Evolutionary conservation across 2,888 invertebrate species (phyloP), one percentile per base, ranked within the genome.

Genomic region (Dolomedes plantarius): DNA sequence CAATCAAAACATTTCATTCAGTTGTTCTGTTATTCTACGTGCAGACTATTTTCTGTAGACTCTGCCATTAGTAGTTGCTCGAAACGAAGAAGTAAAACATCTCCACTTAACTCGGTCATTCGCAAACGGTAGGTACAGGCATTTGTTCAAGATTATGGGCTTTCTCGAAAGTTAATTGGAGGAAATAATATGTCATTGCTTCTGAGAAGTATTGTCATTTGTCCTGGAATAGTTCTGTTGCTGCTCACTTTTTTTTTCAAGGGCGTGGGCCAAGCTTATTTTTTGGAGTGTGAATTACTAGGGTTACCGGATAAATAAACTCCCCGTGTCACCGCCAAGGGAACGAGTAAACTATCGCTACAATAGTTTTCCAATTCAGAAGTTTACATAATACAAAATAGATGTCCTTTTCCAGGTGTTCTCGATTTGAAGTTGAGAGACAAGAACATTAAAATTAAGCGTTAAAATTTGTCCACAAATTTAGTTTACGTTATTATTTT

Each of bases 151-250:
- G 77, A 85, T 77, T 77, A 85, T 73, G 77, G 77, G 77, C 68
- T 73, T 85, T 83, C 77, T 28, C 46, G 73, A 67, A 36, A 77
- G 83, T 85, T 85, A 85, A 85, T 85, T 85, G 83, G 77, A 71
- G 56, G 27, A 85, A 85, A 85, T 85, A 85, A 77, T 77, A 77
- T 85, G 83, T 85, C 83, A 85, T 85, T 85, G 83, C 83, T 77
- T 77, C 73, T 67, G 39, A 56, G 67, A 56, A 73, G 72, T 68
- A 85, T 85, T 85, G 83, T 83, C 83, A 81, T 83, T 83, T 77
- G 83, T 85, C 72, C 77, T 2, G 31, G 67, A 73, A 73, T 27
- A 71, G 71, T 50, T 72, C 39, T 29, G 69, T 16, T 32, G 62
- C 36, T 65, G 16, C 68, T 69, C 39, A 31, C 36, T 69, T 2